Conservation (phyloP, 2,113 vertebrate species). For the Sardina pilchardus region DNA sequence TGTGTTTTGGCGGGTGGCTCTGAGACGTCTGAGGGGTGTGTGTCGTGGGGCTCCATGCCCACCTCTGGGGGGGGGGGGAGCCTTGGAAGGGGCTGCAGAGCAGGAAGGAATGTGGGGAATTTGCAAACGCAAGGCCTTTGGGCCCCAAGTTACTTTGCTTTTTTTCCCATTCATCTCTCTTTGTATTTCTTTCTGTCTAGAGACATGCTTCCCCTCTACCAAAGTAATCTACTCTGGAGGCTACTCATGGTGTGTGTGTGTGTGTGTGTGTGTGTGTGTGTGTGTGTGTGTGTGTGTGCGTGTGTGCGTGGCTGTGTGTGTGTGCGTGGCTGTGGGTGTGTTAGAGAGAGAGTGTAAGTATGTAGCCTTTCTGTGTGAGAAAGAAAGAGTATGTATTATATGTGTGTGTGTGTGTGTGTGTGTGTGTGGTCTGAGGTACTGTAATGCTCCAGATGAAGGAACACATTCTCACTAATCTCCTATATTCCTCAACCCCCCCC, state of each 20-base stretch:
- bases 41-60: not conserved
- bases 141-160: constrained; percentile 67
- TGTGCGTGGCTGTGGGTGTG: not conserved
- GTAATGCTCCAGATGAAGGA: not conserved
- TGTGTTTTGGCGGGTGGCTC: not conserved
- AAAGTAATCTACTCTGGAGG: not conserved
- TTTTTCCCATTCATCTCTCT: constrained; percentile 40
- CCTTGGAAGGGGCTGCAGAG: constrained; percentile 59
- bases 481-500: too few relatives aligned
- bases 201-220: constrained; percentile 20
- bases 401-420: not conserved
- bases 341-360: not conserved
- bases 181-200: constrained; percentile 57
- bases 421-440: not conserved
- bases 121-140: constrained; percentile 66
- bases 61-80: not conserved
- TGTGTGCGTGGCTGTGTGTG: not conserved
- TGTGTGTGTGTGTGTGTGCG: not conserved
- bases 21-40: not conserved
- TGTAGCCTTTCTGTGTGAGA: too few relatives aligned
- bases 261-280: constrained; percentile 26
- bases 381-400: too few relatives aligned
- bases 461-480: not conserved
- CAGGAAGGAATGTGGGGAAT: constrained; percentile 73
- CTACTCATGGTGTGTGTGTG: constrained; percentile 2